Percentiles rank a stretch among this genome's conserved stretches.
These are phyloP conservation scores for Cichlasoma orientale DNA, from an alignment of 2,797 vertebrate genomes.

Conservation along the genomic window DNA sequence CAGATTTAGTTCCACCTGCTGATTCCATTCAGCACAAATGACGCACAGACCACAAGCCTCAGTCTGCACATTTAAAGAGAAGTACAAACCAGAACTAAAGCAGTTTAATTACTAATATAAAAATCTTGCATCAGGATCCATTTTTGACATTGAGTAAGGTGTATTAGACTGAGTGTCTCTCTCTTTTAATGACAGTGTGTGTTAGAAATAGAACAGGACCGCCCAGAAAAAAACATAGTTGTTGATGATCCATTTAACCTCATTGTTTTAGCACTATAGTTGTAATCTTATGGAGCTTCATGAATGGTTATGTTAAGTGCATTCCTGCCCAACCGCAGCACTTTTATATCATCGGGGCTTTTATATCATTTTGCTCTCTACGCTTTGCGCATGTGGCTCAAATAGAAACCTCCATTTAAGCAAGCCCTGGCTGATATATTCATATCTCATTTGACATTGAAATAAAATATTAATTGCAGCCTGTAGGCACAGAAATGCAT, in stretches of 20 bases:
- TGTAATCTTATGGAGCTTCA: not conserved
- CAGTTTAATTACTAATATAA: not conserved
- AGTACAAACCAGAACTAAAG: not conserved
- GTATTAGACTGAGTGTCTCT: not conserved
- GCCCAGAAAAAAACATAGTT: not conserved
- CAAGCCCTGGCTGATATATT: not conserved
- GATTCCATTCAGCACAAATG: not conserved
- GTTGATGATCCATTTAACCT: not conserved
- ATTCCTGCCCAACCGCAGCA: not conserved
- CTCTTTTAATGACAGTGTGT: not conserved
- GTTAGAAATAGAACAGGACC: not conserved
- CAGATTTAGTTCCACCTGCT: not conserved
- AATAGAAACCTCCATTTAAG: not conserved
- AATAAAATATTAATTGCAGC: conserved; percentile 5
- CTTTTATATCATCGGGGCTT: not conserved
- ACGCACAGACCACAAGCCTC: not conserved
- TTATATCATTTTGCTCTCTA: not conserved
- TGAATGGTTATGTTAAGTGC: not conserved
- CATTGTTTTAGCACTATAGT: not conserved
- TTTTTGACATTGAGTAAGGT: not conserved
- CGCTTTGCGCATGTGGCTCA: not conserved
- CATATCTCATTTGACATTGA: not conserved
- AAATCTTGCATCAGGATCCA: not conserved
- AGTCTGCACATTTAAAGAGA: not conserved
- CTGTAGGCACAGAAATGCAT: not conserved